Percentiles rank a stretch among this genome's conserved stretches.
These are phyloP conservation scores for Ursus arctos DNA, from an alignment of 2,113 vertebrate genomes.

Conservation along the genomic window DNA sequence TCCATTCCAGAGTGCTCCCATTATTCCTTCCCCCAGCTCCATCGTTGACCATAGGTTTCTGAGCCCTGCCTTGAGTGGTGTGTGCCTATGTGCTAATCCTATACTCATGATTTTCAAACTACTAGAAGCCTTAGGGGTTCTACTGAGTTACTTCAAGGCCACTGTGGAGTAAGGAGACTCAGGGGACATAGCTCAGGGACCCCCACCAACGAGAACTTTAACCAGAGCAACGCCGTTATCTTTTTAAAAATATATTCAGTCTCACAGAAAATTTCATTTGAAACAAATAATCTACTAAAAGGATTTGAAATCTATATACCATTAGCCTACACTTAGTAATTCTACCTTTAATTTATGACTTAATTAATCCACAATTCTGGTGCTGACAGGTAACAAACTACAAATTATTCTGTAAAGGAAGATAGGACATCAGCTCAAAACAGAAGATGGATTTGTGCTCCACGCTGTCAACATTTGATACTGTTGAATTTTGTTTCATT, in stretches of 20 bases:
- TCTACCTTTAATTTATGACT: constrained; percentile 43
- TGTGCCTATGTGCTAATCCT: not conserved
- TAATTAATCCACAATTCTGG: constrained; percentile 1
- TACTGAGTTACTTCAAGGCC: not conserved
- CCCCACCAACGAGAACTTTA: not conserved
- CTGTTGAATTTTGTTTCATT: constrained; percentile 41
- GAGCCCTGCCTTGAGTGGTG: not conserved
- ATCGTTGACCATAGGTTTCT: not conserved
- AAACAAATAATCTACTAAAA: constrained; percentile 9
- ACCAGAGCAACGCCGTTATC: not conserved
- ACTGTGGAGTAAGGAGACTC: not conserved
- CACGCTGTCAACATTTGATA: not conserved
- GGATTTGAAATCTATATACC: not conserved
- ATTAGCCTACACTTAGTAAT: constrained; percentile 16
- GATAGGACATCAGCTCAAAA: not conserved
- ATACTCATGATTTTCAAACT: constrained; percentile 36
- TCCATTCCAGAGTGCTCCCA: not conserved
- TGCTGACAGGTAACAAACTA: constrained; percentile 26
- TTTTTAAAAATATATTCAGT: not conserved
- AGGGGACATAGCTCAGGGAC: not conserved
- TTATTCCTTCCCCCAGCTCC: not conserved
- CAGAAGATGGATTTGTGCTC: constrained; percentile 35
- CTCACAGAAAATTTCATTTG: constrained; percentile 46
- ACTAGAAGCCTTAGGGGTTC: not conserved
- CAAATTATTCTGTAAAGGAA: constrained; percentile 1